phyloP scores from a whole-genome alignment of 2,888 invertebrate species.

The Andrena bucephala region DNA sequence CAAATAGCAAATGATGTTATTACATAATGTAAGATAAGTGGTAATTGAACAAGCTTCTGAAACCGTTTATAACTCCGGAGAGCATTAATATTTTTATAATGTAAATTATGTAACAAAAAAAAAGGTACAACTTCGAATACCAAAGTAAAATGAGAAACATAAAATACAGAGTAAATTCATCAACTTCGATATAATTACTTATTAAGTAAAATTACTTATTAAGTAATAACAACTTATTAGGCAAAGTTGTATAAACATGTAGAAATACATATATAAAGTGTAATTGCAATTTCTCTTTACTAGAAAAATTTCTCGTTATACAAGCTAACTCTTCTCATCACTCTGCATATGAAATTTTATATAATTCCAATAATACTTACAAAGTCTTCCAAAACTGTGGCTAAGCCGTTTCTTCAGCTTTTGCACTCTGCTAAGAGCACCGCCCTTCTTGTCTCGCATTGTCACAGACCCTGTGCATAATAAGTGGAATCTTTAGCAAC shows the following conservation, averaged over 20 bases:
- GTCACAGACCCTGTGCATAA: conserved; percentile 88
- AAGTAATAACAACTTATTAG: too few species aligned
- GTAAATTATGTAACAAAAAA: conserved; percentile 28
- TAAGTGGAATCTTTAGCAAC: conserved; percentile 66
- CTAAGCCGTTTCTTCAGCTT: conserved; percentile 98
- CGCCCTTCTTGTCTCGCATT: conserved; percentile 96
- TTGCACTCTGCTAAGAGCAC: conserved; percentile 96
- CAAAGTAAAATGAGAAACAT: background rate
- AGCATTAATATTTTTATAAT: conserved; percentile 25
- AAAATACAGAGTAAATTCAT: background rate
- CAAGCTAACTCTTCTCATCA: background rate
- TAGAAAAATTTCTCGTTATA: background rate
- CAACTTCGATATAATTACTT: too few species aligned
- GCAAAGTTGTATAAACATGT: too few species aligned
- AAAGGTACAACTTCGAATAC: background rate
- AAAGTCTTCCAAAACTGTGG: conserved; percentile 97
- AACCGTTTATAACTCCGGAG: conserved; percentile 8
- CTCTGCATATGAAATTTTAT: background rate
- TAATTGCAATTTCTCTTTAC: background rate
- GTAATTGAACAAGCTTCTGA: conserved; percentile 14
- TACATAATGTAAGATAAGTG: conserved; percentile 10
- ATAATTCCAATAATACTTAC: conserved; percentile 88
- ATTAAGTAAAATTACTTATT: too few species aligned
- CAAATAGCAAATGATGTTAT: conserved; percentile 6
- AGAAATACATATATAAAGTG: too few species aligned